Evolutionary conservation across 1,140 invertebrate genomes (phyloP).

Genomic region (Phortica variegata): DNA sequence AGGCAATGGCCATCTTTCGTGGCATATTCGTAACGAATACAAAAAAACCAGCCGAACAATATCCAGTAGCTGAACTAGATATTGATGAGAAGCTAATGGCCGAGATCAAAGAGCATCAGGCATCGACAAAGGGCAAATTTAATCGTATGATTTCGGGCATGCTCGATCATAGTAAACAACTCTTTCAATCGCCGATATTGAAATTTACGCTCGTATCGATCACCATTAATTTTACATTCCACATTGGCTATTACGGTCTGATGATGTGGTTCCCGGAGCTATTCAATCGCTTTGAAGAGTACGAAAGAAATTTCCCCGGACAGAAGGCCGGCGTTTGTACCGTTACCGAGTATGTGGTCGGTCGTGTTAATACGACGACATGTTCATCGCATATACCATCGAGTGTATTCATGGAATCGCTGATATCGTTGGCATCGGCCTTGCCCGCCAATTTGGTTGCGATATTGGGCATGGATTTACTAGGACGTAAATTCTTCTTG

Average conservation of each 20-base stretch:
- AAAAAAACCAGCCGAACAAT: constrained; percentile 69
- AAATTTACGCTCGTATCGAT: constrained; percentile 81
- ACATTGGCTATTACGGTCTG: constrained; percentile 84
- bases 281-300: constrained; percentile 83
- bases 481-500: constrained; percentile 86
- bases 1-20: constrained; percentile 76
- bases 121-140: constrained; percentile 64
- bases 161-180: constrained; percentile 74
- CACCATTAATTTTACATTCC: constrained; percentile 84
- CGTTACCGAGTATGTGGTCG: constrained; percentile 75
- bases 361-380: constrained; percentile 62
- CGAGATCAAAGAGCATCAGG: constrained; percentile 61
- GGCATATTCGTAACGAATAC: constrained; percentile 80
- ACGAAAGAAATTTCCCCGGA: constrained; percentile 63
- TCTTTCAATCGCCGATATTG: constrained; percentile 76
- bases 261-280: constrained; percentile 93
- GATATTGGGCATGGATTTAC: constrained; percentile 72
- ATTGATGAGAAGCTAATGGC: constrained; percentile 63
- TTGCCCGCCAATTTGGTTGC: constrained; percentile 82
- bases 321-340: constrained; percentile 71
- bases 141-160: constrained; percentile 73
- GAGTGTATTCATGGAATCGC: constrained; percentile 79
- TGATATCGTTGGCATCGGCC: constrained; percentile 81
- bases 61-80: constrained; percentile 75
- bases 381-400: constrained; percentile 73